Evolutionary conservation across 1,140 invertebrate genomes (phyloP).

Genomic region (Pygmarrhopalites habei): DNA sequence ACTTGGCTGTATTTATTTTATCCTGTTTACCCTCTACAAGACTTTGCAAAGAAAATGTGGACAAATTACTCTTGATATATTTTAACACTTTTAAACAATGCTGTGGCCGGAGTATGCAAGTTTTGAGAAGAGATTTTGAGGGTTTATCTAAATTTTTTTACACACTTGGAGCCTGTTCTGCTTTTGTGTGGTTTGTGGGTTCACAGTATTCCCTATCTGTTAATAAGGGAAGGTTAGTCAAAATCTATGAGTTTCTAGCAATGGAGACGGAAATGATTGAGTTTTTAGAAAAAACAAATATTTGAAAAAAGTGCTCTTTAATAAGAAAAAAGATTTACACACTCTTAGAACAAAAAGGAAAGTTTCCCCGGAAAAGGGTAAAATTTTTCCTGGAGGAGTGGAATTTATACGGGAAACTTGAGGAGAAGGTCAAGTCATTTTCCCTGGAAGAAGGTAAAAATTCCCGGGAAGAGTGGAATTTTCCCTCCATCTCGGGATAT

Average conservation of each 20-base stretch:
- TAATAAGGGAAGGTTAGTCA: constrained; percentile 13
- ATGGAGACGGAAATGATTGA: constrained; percentile 8
- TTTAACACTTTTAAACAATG: not conserved
- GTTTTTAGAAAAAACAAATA: no score
- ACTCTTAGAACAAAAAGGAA: no score
- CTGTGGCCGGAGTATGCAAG: not conserved
- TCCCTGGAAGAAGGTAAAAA: no score
- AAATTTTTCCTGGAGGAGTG: no score
- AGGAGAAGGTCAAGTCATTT: no score
- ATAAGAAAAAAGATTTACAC: no score
- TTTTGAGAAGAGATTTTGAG: not conserved
- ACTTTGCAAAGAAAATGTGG: constrained; percentile 9
- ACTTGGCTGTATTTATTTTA: constrained; percentile 15
- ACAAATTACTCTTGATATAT: constrained; percentile 17
- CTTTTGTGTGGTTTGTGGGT: constrained; percentile 16
- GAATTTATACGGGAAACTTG: no score
- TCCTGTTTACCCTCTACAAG: constrained; percentile 11
- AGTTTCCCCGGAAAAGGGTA: no score
- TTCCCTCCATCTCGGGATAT: no score
- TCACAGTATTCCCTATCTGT: not conserved
- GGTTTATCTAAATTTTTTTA: constrained; percentile 24
- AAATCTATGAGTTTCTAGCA: constrained; percentile 19
- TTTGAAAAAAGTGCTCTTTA: no score
- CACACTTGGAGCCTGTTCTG: constrained; percentile 16
- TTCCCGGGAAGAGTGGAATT: no score